Evolutionary conservation across 2,888 invertebrate species (phyloP).

Genomic region (Hylaea fasciaria): DNA sequence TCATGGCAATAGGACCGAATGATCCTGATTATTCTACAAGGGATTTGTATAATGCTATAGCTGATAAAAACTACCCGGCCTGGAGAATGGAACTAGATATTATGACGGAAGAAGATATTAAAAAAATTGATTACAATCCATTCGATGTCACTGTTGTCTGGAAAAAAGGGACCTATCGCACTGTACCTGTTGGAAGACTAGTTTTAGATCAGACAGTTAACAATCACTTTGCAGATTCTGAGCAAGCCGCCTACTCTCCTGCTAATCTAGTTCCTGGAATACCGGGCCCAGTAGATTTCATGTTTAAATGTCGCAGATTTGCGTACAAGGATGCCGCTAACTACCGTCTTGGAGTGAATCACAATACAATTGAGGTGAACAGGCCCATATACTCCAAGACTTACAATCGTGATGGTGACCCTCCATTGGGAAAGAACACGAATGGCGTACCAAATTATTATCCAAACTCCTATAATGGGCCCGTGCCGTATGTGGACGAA

Average conservation of each 20-base stretch:
- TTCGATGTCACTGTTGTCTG: conserved; percentile 65
- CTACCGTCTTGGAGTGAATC: conserved; percentile 54
- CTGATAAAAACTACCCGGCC: conserved; percentile 48
- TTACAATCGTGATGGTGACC: conserved; percentile 51
- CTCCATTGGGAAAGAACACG: conserved; percentile 49
- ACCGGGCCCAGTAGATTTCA: conserved; percentile 79
- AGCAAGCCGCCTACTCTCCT: conserved; percentile 79
- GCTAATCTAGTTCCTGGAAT: conserved; percentile 70
- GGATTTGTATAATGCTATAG: conserved; percentile 86
- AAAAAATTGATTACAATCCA: conserved; percentile 60
- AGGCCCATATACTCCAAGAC: conserved; percentile 47
- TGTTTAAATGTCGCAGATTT: conserved; percentile 78
- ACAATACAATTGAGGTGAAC: conserved; percentile 53
- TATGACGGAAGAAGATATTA: conserved; percentile 56
- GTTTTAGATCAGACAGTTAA: conserved; percentile 60
- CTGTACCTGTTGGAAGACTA: conserved; percentile 60
- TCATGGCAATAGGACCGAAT: conserved; percentile 84
- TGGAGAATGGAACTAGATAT: conserved; percentile 70
- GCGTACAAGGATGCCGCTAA: conserved; percentile 84
- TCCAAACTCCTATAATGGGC: conserved; percentile 56
- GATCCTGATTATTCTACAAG: conserved; percentile 94
- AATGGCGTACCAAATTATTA: conserved; percentile 53
- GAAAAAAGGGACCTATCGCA: conserved; percentile 67
- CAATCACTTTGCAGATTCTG: conserved; percentile 80
- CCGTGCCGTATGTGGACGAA: conserved; percentile 51